phyloP scores from a whole-genome alignment of 1,140 invertebrate species.

The Kradibia gibbosae region DNA sequence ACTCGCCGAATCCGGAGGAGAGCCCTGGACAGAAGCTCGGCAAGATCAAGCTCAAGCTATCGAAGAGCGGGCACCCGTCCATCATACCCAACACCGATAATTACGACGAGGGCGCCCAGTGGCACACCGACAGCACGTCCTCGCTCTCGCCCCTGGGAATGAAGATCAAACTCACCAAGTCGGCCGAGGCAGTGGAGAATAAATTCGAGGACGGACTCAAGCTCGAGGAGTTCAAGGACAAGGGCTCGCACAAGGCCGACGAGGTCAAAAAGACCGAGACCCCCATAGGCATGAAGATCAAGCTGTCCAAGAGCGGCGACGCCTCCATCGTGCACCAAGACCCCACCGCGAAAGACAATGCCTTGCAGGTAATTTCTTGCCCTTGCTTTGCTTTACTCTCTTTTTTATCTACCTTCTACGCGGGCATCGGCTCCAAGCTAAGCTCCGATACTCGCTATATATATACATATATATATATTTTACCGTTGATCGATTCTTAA shows the following conservation, averaged over 20 bases:
- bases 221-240: conserved; percentile 60
- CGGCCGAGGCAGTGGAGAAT: conserved; percentile 59
- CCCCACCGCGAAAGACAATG: conserved; percentile 38
- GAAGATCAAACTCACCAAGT: conserved; percentile 69
- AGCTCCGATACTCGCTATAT: too few relatives aligned
- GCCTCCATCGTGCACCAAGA: conserved; percentile 62
- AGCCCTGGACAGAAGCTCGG: conserved; percentile 69
- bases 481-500: too few relatives aligned
- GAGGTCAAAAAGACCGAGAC: conserved; percentile 61
- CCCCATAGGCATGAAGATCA: conserved; percentile 64
- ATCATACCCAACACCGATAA: conserved; percentile 69
- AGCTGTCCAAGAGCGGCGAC: conserved; percentile 61
- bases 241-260: conserved; percentile 58
- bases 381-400: background rate
- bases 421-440: too few relatives aligned
- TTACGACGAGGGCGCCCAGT: conserved; percentile 62
- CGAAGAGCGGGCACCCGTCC: conserved; percentile 68
- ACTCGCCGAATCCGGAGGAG: conserved; percentile 71
- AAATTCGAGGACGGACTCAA: conserved; percentile 52
- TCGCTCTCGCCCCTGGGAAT: conserved; percentile 67
- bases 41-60: conserved; percentile 70
- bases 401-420: background rate
- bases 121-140: conserved; percentile 62
- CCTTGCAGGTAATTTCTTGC: conserved; percentile 48
- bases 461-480: too few relatives aligned